Evolutionary conservation across 2,113 vertebrate genomes (phyloP).

Genomic region (Progne subis): DNA sequence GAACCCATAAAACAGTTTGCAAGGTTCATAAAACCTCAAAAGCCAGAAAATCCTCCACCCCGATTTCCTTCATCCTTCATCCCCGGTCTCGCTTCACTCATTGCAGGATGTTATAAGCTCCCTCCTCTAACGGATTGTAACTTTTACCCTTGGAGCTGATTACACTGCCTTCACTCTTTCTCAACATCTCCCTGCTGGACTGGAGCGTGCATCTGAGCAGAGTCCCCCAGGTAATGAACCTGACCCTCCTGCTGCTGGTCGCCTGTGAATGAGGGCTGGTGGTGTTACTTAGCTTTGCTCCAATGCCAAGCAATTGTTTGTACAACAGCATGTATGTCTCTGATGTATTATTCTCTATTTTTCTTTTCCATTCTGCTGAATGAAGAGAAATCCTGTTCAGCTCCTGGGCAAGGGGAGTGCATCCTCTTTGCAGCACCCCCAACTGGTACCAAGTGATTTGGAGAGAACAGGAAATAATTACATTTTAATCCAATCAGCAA

Average conservation of each 20-base stretch:
- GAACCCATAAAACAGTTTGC: conserved; percentile 31
- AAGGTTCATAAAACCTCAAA: conserved; percentile 58
- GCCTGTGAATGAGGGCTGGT: neutral
- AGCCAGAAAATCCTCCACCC: conserved; percentile 37
- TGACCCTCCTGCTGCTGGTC: neutral
- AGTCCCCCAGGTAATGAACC: neutral
- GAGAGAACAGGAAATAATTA: neutral
- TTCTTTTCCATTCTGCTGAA: neutral
- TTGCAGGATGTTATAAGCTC: neutral
- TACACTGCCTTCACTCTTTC: neutral
- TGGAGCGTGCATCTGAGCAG: neutral
- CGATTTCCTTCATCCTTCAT: neutral
- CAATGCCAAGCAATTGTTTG: neutral
- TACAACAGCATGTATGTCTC: neutral
- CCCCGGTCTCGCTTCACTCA: neutral
- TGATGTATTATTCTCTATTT: neutral
- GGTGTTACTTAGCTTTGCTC: neutral
- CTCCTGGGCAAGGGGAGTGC: neutral
- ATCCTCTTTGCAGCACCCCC: neutral
- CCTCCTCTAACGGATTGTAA: neutral
- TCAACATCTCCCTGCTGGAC: neutral
- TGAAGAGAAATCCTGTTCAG: neutral
- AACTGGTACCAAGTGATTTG: neutral
- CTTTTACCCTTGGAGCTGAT: neutral
- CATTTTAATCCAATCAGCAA: neutral